phyloP scores from a whole-genome alignment of 2,888 invertebrate species.

The Platycheirus albimanus region DNA sequence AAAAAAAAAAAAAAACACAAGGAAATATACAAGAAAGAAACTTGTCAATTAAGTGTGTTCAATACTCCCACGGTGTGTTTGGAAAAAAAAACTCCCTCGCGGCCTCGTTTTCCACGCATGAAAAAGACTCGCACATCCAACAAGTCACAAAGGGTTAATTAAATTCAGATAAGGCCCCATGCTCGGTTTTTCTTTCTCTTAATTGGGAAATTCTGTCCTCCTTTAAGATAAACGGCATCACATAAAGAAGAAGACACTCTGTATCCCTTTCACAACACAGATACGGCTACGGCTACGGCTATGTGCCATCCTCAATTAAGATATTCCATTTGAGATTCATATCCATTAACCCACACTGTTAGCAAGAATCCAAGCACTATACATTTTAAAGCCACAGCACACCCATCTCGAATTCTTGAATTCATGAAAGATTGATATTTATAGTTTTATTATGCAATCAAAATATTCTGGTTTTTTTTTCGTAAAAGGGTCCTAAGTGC shows the following conservation, averaged over 20 bases:
- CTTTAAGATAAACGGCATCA: slow-evolving; percentile 31
- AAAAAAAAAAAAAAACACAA: slow-evolving; percentile 8
- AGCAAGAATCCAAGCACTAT: too few species aligned
- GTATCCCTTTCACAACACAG: slow-evolving; percentile 4
- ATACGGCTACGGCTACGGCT: not conserved
- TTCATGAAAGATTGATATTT: slow-evolving; percentile 34
- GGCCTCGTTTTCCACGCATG: slow-evolving; percentile 38
- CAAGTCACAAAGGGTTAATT: slow-evolving; percentile 66
- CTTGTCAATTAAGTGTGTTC: slow-evolving; percentile 53
- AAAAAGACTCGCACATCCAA: slow-evolving; percentile 29
- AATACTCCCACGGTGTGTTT: slow-evolving; percentile 59
- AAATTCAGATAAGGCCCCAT: slow-evolving; percentile 67
- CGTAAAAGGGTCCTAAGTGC: not conserved
- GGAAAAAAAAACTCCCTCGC: slow-evolving; percentile 17
- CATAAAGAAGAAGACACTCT: slow-evolving; percentile 30
- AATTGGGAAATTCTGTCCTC: slow-evolving; percentile 44
- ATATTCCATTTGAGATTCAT: slow-evolving; percentile 7
- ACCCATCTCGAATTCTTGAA: slow-evolving; percentile 17
- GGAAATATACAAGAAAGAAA: slow-evolving; percentile 26
- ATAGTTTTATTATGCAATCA: slow-evolving; percentile 66
- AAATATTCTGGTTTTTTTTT: not conserved
- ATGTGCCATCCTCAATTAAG: slow-evolving; percentile 10
- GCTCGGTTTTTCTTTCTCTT: slow-evolving; percentile 35
- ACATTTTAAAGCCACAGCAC: too few species aligned
- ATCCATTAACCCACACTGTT: slow-evolving; percentile 28